These are phyloP conservation scores for Heterodera filipjevi DNA, from an alignment of 2,888 invertebrate genomes.

Conservation along the genomic window DNA sequence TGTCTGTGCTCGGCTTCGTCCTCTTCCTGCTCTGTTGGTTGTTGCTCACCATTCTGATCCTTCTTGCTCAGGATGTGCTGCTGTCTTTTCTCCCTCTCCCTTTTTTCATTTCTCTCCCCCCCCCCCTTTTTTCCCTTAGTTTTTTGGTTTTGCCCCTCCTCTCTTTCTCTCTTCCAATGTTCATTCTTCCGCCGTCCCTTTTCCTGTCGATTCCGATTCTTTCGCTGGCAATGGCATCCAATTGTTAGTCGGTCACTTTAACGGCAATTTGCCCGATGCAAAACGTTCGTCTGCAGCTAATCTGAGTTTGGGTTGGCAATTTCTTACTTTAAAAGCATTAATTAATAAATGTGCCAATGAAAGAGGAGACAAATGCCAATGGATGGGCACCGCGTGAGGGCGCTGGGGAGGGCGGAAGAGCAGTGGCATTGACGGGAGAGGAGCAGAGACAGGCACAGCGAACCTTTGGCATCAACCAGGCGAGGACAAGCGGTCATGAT, in stretches of 20 bases:
- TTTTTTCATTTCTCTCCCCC: neutral
- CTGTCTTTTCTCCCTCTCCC: conserved; percentile 31
- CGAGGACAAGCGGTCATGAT: conserved; percentile 19
- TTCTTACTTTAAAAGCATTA: conserved; percentile 36
- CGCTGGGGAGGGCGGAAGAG: conserved; percentile 85
- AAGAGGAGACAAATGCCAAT: conserved; percentile 63
- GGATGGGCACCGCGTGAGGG: conserved; percentile 56
- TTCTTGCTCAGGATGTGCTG: conserved; percentile 57
- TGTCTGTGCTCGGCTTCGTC: conserved; percentile 39
- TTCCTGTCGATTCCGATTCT: conserved; percentile 29
- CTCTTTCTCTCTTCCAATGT: neutral
- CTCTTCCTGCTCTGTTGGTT: conserved; percentile 59
- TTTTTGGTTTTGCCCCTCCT: neutral
- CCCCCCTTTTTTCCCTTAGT: neutral
- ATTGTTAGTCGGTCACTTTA: conserved; percentile 65
- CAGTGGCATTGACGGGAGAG: conserved; percentile 85
- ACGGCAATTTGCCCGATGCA: conserved; percentile 63
- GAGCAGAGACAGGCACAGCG: conserved; percentile 87
- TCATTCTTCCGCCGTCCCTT: neutral
- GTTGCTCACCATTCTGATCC: conserved; percentile 56
- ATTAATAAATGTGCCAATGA: no score
- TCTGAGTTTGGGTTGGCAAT: conserved; percentile 53
- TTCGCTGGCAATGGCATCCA: conserved; percentile 50
- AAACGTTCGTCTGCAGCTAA: conserved; percentile 47
- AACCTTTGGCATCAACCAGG: conserved; percentile 89